Evolutionary conservation across 2,888 invertebrate genomes (phyloP).

Genomic region (Eupithecia abbreviata): DNA sequence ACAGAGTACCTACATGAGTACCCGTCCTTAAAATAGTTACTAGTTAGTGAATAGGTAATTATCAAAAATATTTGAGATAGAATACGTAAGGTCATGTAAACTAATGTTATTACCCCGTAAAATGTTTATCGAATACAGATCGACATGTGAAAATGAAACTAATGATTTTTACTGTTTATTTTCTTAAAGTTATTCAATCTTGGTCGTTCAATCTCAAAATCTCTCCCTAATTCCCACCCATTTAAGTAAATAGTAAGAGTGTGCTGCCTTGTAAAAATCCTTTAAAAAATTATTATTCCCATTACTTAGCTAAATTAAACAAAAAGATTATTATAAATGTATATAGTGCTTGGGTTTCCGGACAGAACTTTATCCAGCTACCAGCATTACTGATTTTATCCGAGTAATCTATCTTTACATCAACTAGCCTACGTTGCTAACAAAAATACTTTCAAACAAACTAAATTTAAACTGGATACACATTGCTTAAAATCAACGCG

Average conservation of each 20-base stretch:
- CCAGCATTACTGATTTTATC: not conserved
- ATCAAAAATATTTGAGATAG: too few relatives aligned
- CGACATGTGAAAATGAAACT: too few relatives aligned
- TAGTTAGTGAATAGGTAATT: not conserved
- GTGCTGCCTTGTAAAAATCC: too few relatives aligned
- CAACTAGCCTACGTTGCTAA: not conserved
- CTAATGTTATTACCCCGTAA: not conserved
- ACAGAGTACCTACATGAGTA: not conserved
- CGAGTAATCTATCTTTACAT: not conserved
- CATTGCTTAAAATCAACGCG: constrained; percentile 8
- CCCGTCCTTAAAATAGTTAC: not conserved
- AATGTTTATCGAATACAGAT: not conserved
- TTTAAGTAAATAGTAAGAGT: too few relatives aligned
- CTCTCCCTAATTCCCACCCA: too few relatives aligned
- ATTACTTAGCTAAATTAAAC: not conserved
- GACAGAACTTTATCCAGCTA: not conserved
- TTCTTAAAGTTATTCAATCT: too few relatives aligned
- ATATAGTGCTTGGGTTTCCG: not conserved
- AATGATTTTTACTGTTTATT: too few relatives aligned
- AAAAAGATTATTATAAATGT: not conserved
- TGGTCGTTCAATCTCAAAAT: too few relatives aligned
- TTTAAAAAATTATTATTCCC: not conserved
- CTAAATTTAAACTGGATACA: not conserved
- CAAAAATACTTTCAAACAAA: not conserved
- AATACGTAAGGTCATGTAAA: too few relatives aligned